phyloP scores from a whole-genome alignment of 2,113 vertebrate species.

The Ascaphus truei region DNA sequence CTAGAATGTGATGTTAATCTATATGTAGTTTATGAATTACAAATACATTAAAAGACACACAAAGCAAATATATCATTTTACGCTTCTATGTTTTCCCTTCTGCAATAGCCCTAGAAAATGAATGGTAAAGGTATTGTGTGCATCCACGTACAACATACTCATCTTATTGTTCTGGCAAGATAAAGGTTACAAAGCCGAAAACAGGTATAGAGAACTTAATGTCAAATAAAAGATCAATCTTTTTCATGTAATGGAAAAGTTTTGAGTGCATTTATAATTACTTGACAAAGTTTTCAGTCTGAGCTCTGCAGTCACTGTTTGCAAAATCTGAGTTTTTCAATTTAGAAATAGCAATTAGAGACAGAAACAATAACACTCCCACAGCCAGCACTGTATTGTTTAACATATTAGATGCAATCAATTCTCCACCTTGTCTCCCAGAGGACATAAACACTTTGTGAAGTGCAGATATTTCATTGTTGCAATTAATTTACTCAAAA shows the following conservation, averaged over 20 bases:
- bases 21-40: too few relatives aligned
- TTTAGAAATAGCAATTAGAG: conserved; percentile 8
- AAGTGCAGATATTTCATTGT: background rate
- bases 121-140: background rate
- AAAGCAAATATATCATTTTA: too few relatives aligned
- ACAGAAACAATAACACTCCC: background rate
- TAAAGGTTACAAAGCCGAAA: background rate
- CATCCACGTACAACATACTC: background rate
- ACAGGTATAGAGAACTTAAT: background rate
- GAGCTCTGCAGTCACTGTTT: background rate
- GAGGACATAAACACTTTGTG: background rate
- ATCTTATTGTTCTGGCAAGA: background rate
- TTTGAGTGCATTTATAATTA: conserved; percentile 22
- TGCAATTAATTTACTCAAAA: background rate
- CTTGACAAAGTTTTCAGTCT: conserved; percentile 1
- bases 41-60: too few relatives aligned
- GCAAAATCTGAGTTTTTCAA: background rate
- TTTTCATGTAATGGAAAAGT: conserved; percentile 27
- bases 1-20: too few relatives aligned
- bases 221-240: conserved; percentile 19
- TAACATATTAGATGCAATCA: conserved; percentile 24
- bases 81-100: background rate
- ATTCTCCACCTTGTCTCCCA: background rate
- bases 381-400: conserved; percentile 9
- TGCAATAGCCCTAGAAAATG: background rate